phyloP scores from a whole-genome alignment of 2,888 invertebrate genomes.

The Oligia latruncula region DNA sequence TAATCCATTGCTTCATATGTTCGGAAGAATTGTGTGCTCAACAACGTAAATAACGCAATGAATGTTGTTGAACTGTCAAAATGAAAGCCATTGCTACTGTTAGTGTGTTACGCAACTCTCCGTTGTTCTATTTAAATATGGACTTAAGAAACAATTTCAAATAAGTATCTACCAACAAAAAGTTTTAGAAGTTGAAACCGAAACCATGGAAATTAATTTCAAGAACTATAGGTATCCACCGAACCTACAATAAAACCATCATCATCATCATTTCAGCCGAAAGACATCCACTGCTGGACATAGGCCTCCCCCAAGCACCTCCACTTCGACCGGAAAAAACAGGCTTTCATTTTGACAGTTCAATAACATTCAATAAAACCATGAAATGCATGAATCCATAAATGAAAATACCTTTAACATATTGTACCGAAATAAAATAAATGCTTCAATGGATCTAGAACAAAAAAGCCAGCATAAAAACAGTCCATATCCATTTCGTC shows the following conservation, averaged over 20 bases:
- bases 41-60: neutral
- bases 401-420: conserved; percentile 6
- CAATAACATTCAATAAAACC: too few relatives aligned
- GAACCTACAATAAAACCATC: neutral
- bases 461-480: conserved; percentile 63
- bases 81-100: neutral
- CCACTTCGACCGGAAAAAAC: too few relatives aligned
- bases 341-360: too few relatives aligned
- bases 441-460: conserved; percentile 53
- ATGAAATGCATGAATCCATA: neutral
- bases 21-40: neutral
- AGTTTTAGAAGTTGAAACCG: neutral
- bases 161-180: neutral
- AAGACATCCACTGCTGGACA: too few relatives aligned
- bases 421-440: conserved; percentile 45
- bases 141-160: neutral
- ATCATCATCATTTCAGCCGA: too few relatives aligned
- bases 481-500: conserved; percentile 67
- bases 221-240: neutral
- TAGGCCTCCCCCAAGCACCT: too few relatives aligned
- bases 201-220: neutral
- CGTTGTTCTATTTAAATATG: neutral
- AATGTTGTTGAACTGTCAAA: conserved; percentile 3
- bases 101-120: neutral
- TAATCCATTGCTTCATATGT: neutral